Base-by-base conservation (phyloP, 1,140 invertebrate genomes). In the Heliconius eleuchia region DNA sequence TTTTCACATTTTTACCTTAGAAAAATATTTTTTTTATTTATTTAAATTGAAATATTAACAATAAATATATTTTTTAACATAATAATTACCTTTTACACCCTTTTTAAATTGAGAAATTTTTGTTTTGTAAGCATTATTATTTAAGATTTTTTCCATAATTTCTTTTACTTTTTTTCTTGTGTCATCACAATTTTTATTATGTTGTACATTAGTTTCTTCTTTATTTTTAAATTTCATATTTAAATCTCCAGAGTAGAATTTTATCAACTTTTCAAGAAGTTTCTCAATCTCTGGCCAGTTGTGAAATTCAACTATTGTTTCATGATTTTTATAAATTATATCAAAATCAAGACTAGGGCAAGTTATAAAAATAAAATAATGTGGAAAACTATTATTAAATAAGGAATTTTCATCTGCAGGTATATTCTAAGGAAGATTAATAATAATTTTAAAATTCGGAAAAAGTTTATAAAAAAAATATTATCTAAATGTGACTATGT, bases 341-440 rank as follows among this genome's bases (percentile, higher is more conserved):
- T 96, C 96, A 89, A 96, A 96, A 81, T 95, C 95, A 78, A 85
- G 90, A 74, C 93, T 87, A 16, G 96, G 95, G 84, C 96, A 96
- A 78, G 89, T 90, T 77, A 97, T 93, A 86, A 96, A 96, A 30
- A 97, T 75, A 74, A 96, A 89, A 94, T 95, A 97, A 77, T 96
- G 89, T 70, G 95, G 94, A 87, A 95, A 91, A 71, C 88, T 92
- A 16, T 82, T 81, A 39, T 93, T 89, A 77, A 85, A 85, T 82
- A 88, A 82, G 75, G 72, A 57, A 76, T 83, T 79, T 84, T 90
- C 86, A 57, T 86, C 71, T 46, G 79, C 55, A 46, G 52, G 72
- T 27, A 42, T 76, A 55, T 55, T 70, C 16, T 72, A 55, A 23
- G 11, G 71, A 34, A 42, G 70, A 71, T 42, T 30, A 19, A 73